phyloP scores from a whole-genome alignment of 1,140 invertebrate species.

The Lordiphosa stackelbergi region DNA sequence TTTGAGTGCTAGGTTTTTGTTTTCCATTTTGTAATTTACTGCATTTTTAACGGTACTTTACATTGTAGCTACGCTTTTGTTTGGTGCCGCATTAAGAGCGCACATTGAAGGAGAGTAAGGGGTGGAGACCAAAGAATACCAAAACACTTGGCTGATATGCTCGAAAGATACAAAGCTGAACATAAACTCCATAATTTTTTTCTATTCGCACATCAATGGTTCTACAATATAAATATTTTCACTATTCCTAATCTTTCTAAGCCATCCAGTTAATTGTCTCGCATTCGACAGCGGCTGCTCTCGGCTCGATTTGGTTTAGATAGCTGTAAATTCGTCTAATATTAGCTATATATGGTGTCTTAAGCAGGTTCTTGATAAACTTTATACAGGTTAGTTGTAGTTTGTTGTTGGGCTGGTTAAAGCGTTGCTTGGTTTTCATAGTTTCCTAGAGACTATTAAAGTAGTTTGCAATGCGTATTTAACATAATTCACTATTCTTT shows the following conservation, averaged over 20 bases:
- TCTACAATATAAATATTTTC: slow-evolving; percentile 20
- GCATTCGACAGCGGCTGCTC: slow-evolving; percentile 23
- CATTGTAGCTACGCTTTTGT: slow-evolving; percentile 70
- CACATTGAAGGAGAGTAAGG: slow-evolving; percentile 38
- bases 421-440: slow-evolving; percentile 40
- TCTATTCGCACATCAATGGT: slow-evolving; percentile 6
- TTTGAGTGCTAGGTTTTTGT: slow-evolving; percentile 40
- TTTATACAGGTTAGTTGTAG: slow-evolving; percentile 35
- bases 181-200: slow-evolving; percentile 4
- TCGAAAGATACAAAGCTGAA: slow-evolving; percentile 2
- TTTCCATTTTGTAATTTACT: slow-evolving; percentile 47
- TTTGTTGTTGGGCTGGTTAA: slow-evolving; percentile 21
- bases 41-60: slow-evolving; percentile 61
- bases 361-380: slow-evolving; percentile 44
- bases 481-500: slow-evolving; percentile 32
- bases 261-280: not conserved
- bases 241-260: slow-evolving; percentile 17
- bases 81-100: slow-evolving; percentile 31
- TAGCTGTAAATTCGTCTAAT: slow-evolving; percentile 68
- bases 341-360: slow-evolving; percentile 52
- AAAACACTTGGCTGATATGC: too few species aligned
- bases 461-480: slow-evolving; percentile 51
- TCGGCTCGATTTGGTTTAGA: slow-evolving; percentile 10
- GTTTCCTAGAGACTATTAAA: slow-evolving; percentile 43
- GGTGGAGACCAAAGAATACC: slow-evolving; percentile 37